Conservation (phyloP, 2,888 invertebrate species). For the Phasia obesa region DNA sequence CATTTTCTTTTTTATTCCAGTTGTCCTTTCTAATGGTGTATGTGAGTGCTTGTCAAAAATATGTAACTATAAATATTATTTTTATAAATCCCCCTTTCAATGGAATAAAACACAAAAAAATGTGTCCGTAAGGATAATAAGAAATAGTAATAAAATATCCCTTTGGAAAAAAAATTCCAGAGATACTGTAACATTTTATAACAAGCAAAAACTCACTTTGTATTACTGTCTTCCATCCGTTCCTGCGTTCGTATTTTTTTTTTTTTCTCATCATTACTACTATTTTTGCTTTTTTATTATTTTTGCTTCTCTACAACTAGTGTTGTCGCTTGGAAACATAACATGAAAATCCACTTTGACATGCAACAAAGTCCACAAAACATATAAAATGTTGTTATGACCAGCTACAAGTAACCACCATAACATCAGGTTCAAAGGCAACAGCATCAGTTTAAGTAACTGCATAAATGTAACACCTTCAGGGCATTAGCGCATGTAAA, state of each 20-base stretch:
- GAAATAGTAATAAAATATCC: not conserved
- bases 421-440: conserved; percentile 2
- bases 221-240: conserved; percentile 33
- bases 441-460: not conserved
- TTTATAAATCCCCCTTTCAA: not conserved
- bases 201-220: conserved; percentile 45
- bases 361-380: conserved; percentile 39
- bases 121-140: not conserved
- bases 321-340: conserved; percentile 17
- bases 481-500: not conserved
- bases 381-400: conserved; percentile 38
- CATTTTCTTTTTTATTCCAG: too few species aligned
- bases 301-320: not conserved
- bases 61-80: too few species aligned
- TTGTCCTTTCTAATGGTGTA: too few species aligned
- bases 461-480: not conserved
- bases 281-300: conserved; percentile 2
- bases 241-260: conserved; percentile 6
- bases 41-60: too few species aligned
- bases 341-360: conserved; percentile 66
- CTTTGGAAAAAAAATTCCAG: not conserved
- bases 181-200: conserved; percentile 19
- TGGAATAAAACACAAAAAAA: not conserved
- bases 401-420: conserved; percentile 35
- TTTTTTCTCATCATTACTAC: too few species aligned